Conservation (phyloP, 2,797 vertebrate species). For the Poecilia velifera region DNA sequence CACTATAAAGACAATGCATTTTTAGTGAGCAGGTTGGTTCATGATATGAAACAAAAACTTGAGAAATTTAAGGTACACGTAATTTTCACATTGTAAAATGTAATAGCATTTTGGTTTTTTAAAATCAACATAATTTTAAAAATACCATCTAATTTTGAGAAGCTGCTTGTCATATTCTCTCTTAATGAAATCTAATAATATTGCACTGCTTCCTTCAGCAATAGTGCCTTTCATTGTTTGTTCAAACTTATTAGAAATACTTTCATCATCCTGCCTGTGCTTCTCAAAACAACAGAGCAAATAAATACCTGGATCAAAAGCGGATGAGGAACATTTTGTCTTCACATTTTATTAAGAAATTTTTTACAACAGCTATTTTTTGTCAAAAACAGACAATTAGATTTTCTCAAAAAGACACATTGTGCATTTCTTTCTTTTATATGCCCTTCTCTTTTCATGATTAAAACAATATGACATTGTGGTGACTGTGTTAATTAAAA, state of each 20-base stretch:
- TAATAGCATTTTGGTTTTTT: neutral
- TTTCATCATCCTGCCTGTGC: slow-evolving; percentile 7
- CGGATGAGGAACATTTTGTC: neutral
- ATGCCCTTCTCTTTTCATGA: neutral
- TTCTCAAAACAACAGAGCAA: neutral
- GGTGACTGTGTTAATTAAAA: neutral
- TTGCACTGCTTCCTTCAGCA: neutral
- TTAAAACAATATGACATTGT: neutral
- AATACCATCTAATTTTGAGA: slow-evolving; percentile 6
- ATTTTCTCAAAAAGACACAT: neutral
- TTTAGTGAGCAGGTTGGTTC: neutral
- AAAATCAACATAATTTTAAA: neutral
- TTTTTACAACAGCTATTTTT: neutral
- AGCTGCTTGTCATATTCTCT: neutral
- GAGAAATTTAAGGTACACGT: too few relatives aligned
- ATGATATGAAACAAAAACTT: neutral
- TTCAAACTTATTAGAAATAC: slow-evolving; percentile 42
- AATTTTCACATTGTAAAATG: neutral
- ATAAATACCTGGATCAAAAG: neutral
- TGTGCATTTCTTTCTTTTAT: neutral
- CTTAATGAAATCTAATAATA: neutral
- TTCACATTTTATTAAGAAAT: neutral
- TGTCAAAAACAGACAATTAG: neutral
- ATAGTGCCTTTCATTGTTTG: neutral
- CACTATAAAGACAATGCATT: neutral